These are phyloP conservation scores for Rhyacophila evoluta DNA, from an alignment of 2,888 invertebrate genomes.

Conservation along the genomic window DNA sequence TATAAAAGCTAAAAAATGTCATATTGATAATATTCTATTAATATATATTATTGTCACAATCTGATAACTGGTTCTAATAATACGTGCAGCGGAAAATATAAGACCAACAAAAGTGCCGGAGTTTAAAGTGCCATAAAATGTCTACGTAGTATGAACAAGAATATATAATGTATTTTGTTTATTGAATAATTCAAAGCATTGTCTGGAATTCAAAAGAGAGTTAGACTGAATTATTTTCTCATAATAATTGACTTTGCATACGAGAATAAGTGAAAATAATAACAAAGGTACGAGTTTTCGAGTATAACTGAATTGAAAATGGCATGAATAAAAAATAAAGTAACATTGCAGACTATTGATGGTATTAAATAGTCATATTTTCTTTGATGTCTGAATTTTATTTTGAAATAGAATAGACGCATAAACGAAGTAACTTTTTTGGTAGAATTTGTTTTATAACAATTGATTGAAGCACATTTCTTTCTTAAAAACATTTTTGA, in stretches of 20 bases:
- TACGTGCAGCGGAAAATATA: neutral
- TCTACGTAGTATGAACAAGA: neutral
- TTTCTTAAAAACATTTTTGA: too few relatives aligned
- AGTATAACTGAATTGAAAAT: neutral
- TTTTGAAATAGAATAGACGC: too few relatives aligned
- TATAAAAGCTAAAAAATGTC: too few relatives aligned
- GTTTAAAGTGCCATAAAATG: neutral
- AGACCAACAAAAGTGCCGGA: neutral
- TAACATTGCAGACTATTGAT: too few relatives aligned
- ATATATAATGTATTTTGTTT: conserved; percentile 9
- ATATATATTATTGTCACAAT: too few relatives aligned
- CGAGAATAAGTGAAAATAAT: neutral
- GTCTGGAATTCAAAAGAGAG: neutral
- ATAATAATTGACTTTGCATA: neutral
- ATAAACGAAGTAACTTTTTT: too few relatives aligned
- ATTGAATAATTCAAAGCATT: conserved; percentile 10
- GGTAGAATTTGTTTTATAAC: too few relatives aligned
- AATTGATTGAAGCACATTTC: too few relatives aligned
- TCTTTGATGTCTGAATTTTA: too few relatives aligned
- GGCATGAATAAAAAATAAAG: too few relatives aligned
- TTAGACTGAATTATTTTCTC: neutral
- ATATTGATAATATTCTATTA: too few relatives aligned
- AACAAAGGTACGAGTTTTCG: neutral
- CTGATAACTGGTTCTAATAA: neutral
- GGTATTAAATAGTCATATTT: too few relatives aligned